These are phyloP conservation scores for Oreochromis aureus DNA, from an alignment of 2,113 vertebrate species.

Conservation along the genomic window DNA sequence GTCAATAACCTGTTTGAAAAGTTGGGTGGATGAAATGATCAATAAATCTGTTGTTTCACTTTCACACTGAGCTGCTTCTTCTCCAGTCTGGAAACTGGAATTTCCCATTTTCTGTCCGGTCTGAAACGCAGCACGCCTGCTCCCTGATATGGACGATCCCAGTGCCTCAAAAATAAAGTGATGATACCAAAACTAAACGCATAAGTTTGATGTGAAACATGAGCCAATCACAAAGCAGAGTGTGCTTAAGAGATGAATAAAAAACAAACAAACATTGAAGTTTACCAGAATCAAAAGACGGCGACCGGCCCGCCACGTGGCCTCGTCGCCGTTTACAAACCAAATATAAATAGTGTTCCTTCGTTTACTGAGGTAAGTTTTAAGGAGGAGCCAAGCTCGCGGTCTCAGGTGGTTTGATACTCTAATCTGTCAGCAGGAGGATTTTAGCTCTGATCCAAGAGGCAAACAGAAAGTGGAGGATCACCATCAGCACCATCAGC, in stretches of 20 bases:
- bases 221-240: not conserved
- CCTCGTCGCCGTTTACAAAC: fast-evolving
- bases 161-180: not conserved
- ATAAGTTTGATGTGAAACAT: not conserved
- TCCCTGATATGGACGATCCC: not conserved
- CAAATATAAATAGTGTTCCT: not conserved
- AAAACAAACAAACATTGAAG: not conserved
- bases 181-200: not conserved
- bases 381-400: not conserved
- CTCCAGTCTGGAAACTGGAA: not conserved
- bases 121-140: not conserved
- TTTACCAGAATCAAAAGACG: not conserved
- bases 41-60: not conserved
- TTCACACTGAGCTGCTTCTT: not conserved
- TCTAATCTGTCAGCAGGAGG: not conserved
- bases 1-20: not conserved
- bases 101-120: not conserved
- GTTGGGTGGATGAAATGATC: not conserved
- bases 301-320: not conserved
- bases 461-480: not conserved
- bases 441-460: not conserved
- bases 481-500: not conserved
- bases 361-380: not conserved
- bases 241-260: not conserved
- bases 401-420: not conserved